Conservation (phyloP, 2,113 vertebrate species). For the Podarcis muralis region DNA sequence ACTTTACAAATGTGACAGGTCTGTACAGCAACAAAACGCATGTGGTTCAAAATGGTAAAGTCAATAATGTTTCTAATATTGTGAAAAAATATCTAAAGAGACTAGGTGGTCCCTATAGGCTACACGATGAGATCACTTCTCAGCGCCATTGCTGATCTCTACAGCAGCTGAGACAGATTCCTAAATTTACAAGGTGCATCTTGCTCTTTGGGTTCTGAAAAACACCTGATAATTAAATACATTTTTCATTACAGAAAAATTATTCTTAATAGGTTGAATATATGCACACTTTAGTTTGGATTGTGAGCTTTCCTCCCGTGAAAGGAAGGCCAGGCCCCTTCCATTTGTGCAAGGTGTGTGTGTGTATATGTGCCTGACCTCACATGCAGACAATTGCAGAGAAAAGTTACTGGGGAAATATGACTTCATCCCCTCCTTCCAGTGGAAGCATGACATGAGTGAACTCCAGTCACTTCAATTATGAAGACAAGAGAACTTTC, state of each 20-base stretch:
- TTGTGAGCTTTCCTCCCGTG: too few relatives aligned
- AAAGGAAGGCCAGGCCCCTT: too few relatives aligned
- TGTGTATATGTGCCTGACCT: too few relatives aligned
- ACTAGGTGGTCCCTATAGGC: neutral
- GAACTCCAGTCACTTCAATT: neutral
- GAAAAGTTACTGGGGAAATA: too few relatives aligned
- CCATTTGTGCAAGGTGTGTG: too few relatives aligned
- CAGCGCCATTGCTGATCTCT: neutral
- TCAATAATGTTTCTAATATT: neutral
- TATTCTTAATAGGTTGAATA: neutral
- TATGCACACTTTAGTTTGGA: too few relatives aligned
- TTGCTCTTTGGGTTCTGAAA: accelerated
- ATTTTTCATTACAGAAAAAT: neutral
- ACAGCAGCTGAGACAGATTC: neutral
- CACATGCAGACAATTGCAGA: too few relatives aligned
- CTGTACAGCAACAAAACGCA: neutral
- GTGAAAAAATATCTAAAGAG: too few relatives aligned
- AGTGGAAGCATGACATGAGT: too few relatives aligned
- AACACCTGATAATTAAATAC: accelerated
- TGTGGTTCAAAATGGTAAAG: neutral
- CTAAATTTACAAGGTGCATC: neutral
- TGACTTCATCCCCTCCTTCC: too few relatives aligned
- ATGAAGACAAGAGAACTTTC: too few relatives aligned
- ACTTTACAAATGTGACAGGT: neutral
- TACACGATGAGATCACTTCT: neutral